These are phyloP conservation scores for Harmothoe impar DNA, from an alignment of 2,888 invertebrate genomes.

Conservation along the genomic window DNA sequence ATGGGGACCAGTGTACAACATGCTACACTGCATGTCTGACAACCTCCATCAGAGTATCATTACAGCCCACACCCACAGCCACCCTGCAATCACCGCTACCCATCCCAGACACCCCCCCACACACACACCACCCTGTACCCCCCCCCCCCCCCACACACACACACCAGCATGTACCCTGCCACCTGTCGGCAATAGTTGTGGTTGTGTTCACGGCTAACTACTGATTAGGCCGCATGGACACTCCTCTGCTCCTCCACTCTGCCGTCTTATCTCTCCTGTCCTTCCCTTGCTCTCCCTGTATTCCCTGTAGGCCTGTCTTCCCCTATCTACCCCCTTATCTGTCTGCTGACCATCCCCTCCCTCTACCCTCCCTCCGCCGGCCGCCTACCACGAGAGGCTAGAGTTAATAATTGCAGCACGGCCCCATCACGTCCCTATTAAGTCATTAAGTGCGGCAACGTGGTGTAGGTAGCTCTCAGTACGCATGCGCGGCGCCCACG, in stretches of 20 bases:
- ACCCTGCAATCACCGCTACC: background rate
- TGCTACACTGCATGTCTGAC: too few species aligned
- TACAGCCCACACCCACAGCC: background rate
- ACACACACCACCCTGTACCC: too few species aligned
- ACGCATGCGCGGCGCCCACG: slow-evolving; percentile 14
- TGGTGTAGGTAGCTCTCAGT: background rate
- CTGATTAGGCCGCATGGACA: background rate
- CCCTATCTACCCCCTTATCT: too few species aligned
- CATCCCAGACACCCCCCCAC: background rate
- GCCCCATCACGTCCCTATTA: background rate
- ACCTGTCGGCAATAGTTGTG: too few species aligned
- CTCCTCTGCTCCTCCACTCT: too few species aligned
- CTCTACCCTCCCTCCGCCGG: background rate
- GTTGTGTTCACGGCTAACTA: too few species aligned
- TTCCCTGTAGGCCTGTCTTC: background rate
- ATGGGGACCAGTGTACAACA: too few species aligned
- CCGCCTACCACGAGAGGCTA: background rate
- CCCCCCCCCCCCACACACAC: too few species aligned
- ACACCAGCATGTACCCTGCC: too few species aligned
- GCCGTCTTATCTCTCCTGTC: background rate
- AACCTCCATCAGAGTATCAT: too few species aligned
- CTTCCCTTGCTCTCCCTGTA: background rate
- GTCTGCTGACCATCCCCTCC: background rate
- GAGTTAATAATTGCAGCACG: background rate
- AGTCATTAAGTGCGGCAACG: background rate